A percentile compares a stretch with the other conserved stretches of the same genome.
These are phyloP conservation scores for Tetramorium alpestre DNA, from an alignment of 1,140 invertebrate genomes.

Conservation along the genomic window DNA sequence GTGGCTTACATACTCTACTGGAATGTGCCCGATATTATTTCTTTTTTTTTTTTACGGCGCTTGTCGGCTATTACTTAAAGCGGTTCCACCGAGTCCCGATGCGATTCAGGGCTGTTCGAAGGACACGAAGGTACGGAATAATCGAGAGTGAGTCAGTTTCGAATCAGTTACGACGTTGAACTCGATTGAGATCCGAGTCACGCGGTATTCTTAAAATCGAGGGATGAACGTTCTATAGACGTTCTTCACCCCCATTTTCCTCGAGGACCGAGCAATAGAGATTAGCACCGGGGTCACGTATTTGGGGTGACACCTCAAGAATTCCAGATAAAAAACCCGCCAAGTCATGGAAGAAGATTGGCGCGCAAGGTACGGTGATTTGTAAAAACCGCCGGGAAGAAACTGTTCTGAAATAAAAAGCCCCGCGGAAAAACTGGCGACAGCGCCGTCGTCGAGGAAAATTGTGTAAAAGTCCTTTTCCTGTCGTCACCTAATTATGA, in stretches of 20 bases:
- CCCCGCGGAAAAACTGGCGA: neutral
- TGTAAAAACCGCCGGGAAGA: neutral
- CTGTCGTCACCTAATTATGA: slow-evolving; percentile 30
- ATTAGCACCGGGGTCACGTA: neutral
- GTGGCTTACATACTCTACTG: slow-evolving; percentile 73
- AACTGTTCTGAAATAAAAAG: neutral
- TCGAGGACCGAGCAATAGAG: neutral
- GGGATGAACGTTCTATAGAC: neutral
- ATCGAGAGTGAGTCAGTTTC: slow-evolving; percentile 1
- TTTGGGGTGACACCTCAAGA: neutral
- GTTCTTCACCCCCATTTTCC: slow-evolving; percentile 10
- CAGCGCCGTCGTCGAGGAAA: slow-evolving; percentile 40
- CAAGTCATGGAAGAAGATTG: slow-evolving; percentile 29
- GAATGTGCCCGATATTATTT: slow-evolving; percentile 50
- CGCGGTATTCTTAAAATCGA: neutral
- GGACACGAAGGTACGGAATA: neutral
- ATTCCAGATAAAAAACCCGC: slow-evolving; percentile 14
- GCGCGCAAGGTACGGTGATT: neutral
- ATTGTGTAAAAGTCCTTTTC: slow-evolving; percentile 22
- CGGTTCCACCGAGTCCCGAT: slow-evolving; percentile 30
- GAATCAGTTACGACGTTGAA: neutral
- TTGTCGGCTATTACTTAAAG: slow-evolving; percentile 22
- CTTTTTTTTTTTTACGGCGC: slow-evolving; percentile 17
- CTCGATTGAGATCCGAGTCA: slow-evolving; percentile 4
- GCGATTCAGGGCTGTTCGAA: neutral